These are phyloP conservation scores for Pseudochirops cupreus DNA, from an alignment of 2,797 vertebrate species.

Conservation along the genomic window DNA sequence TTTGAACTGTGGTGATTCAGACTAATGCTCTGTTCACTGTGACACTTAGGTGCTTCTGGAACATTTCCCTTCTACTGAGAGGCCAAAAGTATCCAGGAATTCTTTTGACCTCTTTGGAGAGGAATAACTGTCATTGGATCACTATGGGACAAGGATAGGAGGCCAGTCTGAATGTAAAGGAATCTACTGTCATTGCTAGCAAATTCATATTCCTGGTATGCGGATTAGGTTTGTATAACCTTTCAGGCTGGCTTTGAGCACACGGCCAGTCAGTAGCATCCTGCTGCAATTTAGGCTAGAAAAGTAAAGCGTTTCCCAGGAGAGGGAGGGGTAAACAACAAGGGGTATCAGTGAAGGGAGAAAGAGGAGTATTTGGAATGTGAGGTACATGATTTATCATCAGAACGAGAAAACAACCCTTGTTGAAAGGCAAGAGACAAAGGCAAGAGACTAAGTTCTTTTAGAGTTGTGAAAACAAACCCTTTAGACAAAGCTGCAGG, in stretches of 20 bases:
- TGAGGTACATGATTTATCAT: not conserved
- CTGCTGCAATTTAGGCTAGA: not conserved
- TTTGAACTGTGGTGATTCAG: too few species aligned
- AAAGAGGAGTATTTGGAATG: not conserved
- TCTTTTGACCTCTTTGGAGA: too few species aligned
- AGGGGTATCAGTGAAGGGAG: not conserved
- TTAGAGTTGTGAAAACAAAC: not conserved
- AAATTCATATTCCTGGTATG: not conserved
- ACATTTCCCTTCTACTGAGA: not conserved
- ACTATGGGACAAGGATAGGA: not conserved
- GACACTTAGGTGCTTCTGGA: not conserved
- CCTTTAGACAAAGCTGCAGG: not conserved
- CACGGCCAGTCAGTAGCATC: not conserved
- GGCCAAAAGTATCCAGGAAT: too few species aligned
- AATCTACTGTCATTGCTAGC: not conserved
- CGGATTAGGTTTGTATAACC: not conserved
- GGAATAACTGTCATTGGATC: not conserved
- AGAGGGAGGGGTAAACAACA: not conserved
- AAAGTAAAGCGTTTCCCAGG: not conserved
- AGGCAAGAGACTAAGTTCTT: not conserved
- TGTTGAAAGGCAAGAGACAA: not conserved
- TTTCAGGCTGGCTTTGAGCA: not conserved
- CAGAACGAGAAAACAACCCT: not conserved
- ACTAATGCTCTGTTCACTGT: not conserved
- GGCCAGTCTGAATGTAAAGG: not conserved